Conservation (phyloP, 2,888 invertebrate genomes). For the Melanotus villosus region DNA sequence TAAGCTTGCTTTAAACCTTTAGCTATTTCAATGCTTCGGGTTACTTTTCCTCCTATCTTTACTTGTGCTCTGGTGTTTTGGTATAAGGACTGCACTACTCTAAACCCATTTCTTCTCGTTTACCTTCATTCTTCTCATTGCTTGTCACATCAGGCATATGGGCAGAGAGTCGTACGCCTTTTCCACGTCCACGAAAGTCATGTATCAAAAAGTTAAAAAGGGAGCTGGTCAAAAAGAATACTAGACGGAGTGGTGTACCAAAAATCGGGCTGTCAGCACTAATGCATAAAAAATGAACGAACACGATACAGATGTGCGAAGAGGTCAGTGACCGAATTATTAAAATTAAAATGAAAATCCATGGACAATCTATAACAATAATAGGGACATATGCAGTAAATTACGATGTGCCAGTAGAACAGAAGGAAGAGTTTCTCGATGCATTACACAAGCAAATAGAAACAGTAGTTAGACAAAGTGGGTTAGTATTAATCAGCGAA, state of each 20-base stretch:
- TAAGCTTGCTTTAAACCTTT: too few relatives aligned
- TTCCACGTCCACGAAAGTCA: too few relatives aligned
- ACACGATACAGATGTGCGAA: not conserved
- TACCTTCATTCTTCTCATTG: too few relatives aligned
- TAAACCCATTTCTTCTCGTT: too few relatives aligned
- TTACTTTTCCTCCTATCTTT: too few relatives aligned
- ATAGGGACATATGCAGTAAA: not conserved
- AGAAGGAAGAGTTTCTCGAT: not conserved
- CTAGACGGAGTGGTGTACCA: not conserved
- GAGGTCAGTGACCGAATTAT: not conserved
- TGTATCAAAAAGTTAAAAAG: not conserved
- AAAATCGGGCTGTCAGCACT: not conserved
- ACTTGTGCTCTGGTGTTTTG: too few relatives aligned
- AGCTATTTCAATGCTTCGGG: too few relatives aligned
- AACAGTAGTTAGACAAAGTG: not conserved
- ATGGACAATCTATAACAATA: not conserved
- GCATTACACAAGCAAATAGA: conserved; percentile 1
- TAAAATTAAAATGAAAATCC: conserved; percentile 6
- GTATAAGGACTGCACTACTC: too few relatives aligned
- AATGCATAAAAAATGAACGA: conserved; percentile 11
- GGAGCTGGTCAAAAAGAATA: not conserved
- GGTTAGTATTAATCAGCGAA: not conserved
- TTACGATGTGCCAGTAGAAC: not conserved
- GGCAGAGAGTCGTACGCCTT: too few relatives aligned
- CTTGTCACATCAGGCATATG: too few relatives aligned